These are phyloP conservation scores for Epistrophe eligans DNA, from an alignment of 2,888 invertebrate species.

Conservation along the genomic window DNA sequence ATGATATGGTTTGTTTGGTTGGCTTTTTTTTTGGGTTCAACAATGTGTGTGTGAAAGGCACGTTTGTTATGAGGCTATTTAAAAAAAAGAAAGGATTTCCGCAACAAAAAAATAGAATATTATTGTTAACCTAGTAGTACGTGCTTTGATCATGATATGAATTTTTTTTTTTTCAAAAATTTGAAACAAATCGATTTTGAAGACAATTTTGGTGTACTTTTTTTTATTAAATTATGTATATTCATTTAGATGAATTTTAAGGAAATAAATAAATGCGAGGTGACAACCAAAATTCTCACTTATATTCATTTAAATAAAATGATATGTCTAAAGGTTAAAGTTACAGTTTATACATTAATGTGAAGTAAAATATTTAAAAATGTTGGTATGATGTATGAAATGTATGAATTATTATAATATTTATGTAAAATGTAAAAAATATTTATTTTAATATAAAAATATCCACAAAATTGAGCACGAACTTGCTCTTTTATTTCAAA, in stretches of 20 bases:
- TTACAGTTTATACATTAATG: too few relatives aligned
- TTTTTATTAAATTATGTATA: neutral
- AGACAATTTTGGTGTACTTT: neutral
- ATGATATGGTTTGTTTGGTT: neutral
- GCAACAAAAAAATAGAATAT: neutral
- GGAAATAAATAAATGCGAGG: too few relatives aligned
- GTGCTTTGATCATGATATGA: neutral
- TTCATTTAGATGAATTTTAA: neutral
- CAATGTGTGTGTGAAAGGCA: neutral
- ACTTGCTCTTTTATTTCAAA: too few relatives aligned
- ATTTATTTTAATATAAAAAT: too few relatives aligned
- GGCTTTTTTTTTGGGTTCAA: neutral
- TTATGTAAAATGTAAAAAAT: too few relatives aligned
- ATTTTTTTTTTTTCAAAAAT: neutral
- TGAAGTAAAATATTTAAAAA: too few relatives aligned
- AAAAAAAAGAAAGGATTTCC: slow-evolving; percentile 3
- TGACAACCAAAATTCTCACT: too few relatives aligned
- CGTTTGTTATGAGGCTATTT: slow-evolving; percentile 16
- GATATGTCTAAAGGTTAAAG: too few relatives aligned
- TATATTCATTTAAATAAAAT: too few relatives aligned
- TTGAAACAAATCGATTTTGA: neutral
- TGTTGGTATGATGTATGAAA: too few relatives aligned
- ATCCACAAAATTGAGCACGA: too few relatives aligned
- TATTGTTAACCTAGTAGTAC: neutral
- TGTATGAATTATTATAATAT: too few relatives aligned